Percentiles rank a stretch among this genome's conserved stretches.
phyloP scores from a whole-genome alignment of 2,113 vertebrate genomes.

The Trematocara unimaculatum region DNA sequence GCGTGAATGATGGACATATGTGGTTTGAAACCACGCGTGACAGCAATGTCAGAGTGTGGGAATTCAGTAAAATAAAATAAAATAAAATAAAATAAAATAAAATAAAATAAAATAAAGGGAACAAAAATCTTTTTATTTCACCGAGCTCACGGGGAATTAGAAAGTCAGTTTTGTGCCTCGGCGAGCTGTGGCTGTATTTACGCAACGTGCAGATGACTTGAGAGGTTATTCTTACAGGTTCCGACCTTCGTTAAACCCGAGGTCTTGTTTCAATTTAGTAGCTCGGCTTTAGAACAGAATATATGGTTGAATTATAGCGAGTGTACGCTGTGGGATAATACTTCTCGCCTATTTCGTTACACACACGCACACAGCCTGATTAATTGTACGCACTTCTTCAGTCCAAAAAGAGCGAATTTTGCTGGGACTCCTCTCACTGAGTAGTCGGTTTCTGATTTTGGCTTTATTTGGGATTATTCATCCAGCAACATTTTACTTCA shows the following conservation, averaged over 20 bases:
- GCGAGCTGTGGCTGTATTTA: not conserved
- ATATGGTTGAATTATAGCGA: not conserved
- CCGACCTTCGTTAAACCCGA: not conserved
- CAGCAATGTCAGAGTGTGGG: not conserved
- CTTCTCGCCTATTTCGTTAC: not conserved
- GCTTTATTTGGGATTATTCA: not conserved
- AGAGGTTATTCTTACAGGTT: constrained; percentile 2
- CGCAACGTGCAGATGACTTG: constrained; percentile 13
- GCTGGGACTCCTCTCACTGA: not conserved
- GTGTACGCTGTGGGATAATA: not conserved
- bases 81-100: not conserved
- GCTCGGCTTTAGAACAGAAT: not conserved
- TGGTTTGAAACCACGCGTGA: constrained; percentile 25
- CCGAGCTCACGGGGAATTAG: not conserved
- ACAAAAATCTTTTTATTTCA: not conserved
- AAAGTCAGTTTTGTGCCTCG: constrained; percentile 1
- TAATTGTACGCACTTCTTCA: not conserved
- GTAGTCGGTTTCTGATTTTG: not conserved
- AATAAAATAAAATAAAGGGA: not conserved
- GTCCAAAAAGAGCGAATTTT: not conserved
- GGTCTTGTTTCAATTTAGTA: not conserved
- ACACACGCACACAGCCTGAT: not conserved
- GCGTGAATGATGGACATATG: not conserved
- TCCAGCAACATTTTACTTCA: not conserved
- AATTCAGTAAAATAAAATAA: not conserved